Evolutionary conservation across 2,113 vertebrate genomes (phyloP), one percentile per base, ranked within the genome.

Genomic region (Romanogobio albipinnatus): DNA sequence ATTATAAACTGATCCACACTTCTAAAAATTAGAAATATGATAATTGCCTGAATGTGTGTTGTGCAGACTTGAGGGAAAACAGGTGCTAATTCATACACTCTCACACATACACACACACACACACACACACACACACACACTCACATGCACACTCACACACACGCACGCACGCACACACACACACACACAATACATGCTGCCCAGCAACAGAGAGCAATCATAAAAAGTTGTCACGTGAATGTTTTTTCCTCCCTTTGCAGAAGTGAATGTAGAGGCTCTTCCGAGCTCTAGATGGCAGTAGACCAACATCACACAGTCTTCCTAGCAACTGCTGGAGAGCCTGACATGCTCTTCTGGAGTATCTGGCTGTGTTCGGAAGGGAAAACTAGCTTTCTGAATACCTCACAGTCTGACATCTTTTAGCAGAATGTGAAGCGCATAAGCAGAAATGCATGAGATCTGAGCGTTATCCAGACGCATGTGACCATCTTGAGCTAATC

Each of bases 211-310:
- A 53, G 68, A 59, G 56, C 81, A 70, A 51, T 77, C 26, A 87
- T 81, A 49, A 76, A 84, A 81, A 39, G 26, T n/a, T 24, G 33
- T 59, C 71, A 53, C 68, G n/a, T 74, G 53, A 64, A n/a, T n/a
- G 47, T 45, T 76, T 22, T 36, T 70, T 53, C 6, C 39, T 75
- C 15, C 78, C 26, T 49, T 29, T 33, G 62, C n/a, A 45, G n/a
- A 84, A 26, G 19, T 77, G 22, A 59, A 19, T 33, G 39, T 24
- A 76, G 19, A 4, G 47, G 39, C n/a, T 3, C 6, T 64, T 22
- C 6, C 39, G 33, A 61, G 66, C 87, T 83, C 83, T 86, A 86
- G 84, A 59, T 75, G 87, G 87, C 84, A 86, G 45, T 70, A 86
- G n/a, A 76, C 15, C 80, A 64, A 78, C 86, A 56, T 64, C 17